A percentile compares a stretch with the other conserved stretches of the same genome.
Conservation (phyloP, 2,888 invertebrate genomes). For the Himalopsyche japonica region DNA sequence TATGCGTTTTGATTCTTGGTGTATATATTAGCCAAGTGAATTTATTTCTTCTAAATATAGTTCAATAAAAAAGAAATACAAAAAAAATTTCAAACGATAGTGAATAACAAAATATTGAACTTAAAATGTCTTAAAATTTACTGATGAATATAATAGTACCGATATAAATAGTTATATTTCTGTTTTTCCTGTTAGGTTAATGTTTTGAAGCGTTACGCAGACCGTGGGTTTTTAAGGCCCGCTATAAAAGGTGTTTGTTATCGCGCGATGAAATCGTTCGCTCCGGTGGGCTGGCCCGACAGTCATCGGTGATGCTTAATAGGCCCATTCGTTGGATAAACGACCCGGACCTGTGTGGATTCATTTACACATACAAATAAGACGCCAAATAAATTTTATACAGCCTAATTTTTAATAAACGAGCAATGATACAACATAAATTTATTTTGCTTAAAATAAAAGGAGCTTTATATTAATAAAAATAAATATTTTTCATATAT, state of each 20-base stretch:
- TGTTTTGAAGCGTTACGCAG: not conserved
- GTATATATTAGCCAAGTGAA: too few relatives aligned
- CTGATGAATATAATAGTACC: too few relatives aligned
- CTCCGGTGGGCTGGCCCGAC: constrained; percentile 35
- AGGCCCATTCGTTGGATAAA: constrained; percentile 36
- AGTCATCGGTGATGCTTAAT: constrained; percentile 38
- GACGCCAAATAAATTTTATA: not conserved
- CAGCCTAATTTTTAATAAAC: not conserved
- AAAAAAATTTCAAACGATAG: too few relatives aligned
- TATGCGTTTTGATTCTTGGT: too few relatives aligned
- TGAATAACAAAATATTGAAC: too few relatives aligned
- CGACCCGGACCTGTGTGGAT: constrained; percentile 20
- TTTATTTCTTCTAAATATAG: too few relatives aligned
- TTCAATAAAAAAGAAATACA: too few relatives aligned
- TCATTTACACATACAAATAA: not conserved
- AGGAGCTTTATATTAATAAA: too few relatives aligned
- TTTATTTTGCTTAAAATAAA: not conserved
- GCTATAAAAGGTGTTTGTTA: constrained; percentile 36
- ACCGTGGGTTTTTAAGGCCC: not conserved
- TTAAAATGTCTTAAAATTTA: too few relatives aligned
- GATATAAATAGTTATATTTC: too few relatives aligned
- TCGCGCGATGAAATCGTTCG: constrained; percentile 37
- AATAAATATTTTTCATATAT: too few relatives aligned
- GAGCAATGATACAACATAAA: not conserved
- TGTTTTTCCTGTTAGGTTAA: too few relatives aligned